These are phyloP conservation scores for Cebidichthys violaceus DNA, from an alignment of 2,113 vertebrate species.

Conservation along the genomic window DNA sequence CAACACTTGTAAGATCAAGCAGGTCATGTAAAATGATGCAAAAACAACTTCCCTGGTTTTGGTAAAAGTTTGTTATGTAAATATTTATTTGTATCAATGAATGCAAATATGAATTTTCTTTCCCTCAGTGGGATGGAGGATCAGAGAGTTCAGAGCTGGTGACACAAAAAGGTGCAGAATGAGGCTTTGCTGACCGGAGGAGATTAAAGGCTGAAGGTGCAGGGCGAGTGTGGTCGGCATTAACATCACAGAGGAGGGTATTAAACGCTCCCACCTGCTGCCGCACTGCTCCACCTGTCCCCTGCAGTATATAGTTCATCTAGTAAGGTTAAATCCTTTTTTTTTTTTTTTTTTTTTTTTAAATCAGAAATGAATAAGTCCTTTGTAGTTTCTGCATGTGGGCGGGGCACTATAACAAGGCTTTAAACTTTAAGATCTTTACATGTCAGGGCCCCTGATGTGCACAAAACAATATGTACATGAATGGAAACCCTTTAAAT, in stretches of 20 bases:
- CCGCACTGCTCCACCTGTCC: slow-evolving; percentile 38
- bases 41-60: background rate
- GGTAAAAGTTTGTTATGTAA: background rate
- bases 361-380: background rate
- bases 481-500: background rate
- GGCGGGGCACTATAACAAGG: background rate
- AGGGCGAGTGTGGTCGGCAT: slow-evolving; percentile 3
- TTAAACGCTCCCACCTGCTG: slow-evolving; percentile 62
- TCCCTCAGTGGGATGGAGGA: background rate
- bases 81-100: slow-evolving; percentile 27
- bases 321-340: slow-evolving; percentile 1
- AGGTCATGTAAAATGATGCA: background rate
- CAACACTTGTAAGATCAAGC: background rate
- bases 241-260: slow-evolving; percentile 43
- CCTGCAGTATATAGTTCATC: slow-evolving; percentile 1
- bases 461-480: background rate
- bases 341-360: no score
- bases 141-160: background rate
- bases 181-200: slow-evolving; percentile 44
- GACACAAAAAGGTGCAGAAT: slow-evolving; percentile 9
- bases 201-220: slow-evolving; percentile 70
- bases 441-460: background rate
- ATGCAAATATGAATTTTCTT: background rate
- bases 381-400: background rate
- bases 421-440: background rate